Base-by-base conservation (phyloP, 2,113 vertebrate species). In the Eira barbara region DNA sequence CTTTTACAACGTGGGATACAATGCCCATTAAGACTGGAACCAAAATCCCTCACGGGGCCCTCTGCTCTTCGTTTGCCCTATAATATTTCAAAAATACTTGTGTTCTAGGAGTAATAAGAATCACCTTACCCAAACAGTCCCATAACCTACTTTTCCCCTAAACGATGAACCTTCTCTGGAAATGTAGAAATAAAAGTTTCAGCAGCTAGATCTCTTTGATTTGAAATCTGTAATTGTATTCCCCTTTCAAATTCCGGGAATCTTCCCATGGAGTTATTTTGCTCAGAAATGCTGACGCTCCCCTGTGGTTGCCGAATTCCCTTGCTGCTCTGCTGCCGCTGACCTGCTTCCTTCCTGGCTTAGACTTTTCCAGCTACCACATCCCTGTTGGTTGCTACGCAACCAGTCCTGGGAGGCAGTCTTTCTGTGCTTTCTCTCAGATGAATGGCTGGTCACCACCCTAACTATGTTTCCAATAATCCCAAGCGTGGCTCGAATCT, bases 321-420 rank as follows among this genome's bases (percentile, higher is more conserved):
- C 67, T 55, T 23, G 7, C 14, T 25, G 4, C 13, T 63, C 57
- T 47, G 21, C 57, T 81, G 42, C 55, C 89, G 63, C 42, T 84
- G 87, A 71, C 79, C 67, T 47, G 69, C 59, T 97, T 95, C 81
- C 76, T 95, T 95, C 59, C 34, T 5, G 1, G 31, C 18, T 39
- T n/a, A 55, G 23, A 74, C 57, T 67, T 92, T 94, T 94, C 29
- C 78, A 47, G 59, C n/a, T 55, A 74, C 84, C 15, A 36, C 59
- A 82, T 67, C 76, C 63, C 31, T 88, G 12, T 34, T 36, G 76
- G 98, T 98, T 98, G 97, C 98, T 96, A 97, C 74, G 97, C 95
- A 98, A 97, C 98, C 78, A 96, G 52, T 91, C 91, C 52, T 71
- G 25, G 71, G 90, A 97, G 90, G 73, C 49, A 27, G 49, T 96